Evolutionary conservation across 2,797 vertebrate genomes (phyloP), one percentile per base, ranked within the genome.

Genomic region (Gymnoscopelus microlampas): DNA sequence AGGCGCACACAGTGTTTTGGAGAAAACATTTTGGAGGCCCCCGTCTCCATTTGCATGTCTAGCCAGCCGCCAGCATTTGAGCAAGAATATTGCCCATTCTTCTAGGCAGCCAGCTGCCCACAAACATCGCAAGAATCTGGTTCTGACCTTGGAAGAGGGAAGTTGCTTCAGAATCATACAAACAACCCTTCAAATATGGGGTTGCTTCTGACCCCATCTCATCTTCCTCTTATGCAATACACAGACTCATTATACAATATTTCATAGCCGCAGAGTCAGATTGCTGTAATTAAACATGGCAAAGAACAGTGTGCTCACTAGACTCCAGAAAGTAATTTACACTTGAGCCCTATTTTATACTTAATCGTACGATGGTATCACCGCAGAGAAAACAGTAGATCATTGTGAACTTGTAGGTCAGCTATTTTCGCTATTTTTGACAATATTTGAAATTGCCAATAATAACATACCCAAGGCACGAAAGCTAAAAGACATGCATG

Each of bases 71-170:
- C 76, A 71, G 35, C 62, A 53, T 53, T 59, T 55, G 58, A 78
- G 66, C 67, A 72, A 82, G 74, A 86, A 59, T 44, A 44, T 65
- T 10, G 3, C 0, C 58, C 76, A 61, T 81, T 86, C 78, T 84
- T 76, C 48, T 14, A 61, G 57, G 53, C 65, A 8, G 57, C 73
- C 0, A 49, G 48, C 80, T 75, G 60, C 81, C 90, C 88, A 90
- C 90, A 91, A 82, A 67, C 83, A 87, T 59, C 76, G 66, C 71
- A 85, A 82, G 85, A 88, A 90, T 91, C 80, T 53, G 73, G 32
- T 56, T 23, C 64, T 62, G 59, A 81, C 73, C 79, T 53, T 59
- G 54, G 64, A 79, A 72, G 64, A 63, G 70, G 72, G 76, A 85
- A 76, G 73, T n/a, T 72, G 59, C 56, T 77, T 68, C 0, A 26